Evolutionary conservation across 1,140 invertebrate genomes (phyloP).

Genomic region (Dolichoris vasculosae): DNA sequence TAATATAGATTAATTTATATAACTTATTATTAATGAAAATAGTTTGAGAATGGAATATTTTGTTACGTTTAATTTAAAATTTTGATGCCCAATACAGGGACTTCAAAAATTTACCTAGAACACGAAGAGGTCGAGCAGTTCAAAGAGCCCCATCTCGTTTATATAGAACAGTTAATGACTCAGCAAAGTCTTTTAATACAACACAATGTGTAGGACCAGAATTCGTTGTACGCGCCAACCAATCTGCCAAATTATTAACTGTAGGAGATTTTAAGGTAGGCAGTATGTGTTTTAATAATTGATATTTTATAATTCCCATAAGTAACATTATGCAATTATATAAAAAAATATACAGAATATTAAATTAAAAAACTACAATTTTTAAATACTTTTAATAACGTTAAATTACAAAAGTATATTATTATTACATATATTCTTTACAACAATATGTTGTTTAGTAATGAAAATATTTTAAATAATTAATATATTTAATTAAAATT

Average conservation of each 20-base stretch:
- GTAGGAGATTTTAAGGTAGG: slow-evolving; percentile 74
- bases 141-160: slow-evolving; percentile 83
- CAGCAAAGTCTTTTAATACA: slow-evolving; percentile 67
- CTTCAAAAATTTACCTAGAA: slow-evolving; percentile 69
- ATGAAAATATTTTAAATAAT: too few species aligned
- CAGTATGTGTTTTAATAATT: neutral
- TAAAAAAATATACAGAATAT: too few species aligned
- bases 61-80: neutral
- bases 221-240: slow-evolving; percentile 81
- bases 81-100: slow-evolving; percentile 46
- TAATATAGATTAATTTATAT: neutral
- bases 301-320: neutral
- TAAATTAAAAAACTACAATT: too few species aligned
- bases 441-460: too few species aligned
- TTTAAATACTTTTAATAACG: too few species aligned
- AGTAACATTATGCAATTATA: neutral
- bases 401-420: too few species aligned
- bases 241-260: slow-evolving; percentile 78
- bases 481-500: neutral
- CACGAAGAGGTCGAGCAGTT: slow-evolving; percentile 77
- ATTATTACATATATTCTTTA: too few species aligned
- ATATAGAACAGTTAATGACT: slow-evolving; percentile 77
- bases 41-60: neutral
- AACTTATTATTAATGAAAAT: slow-evolving; percentile 6
- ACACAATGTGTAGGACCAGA: slow-evolving; percentile 81